Conservation (phyloP, 2,888 invertebrate species). For the Thereva nobilitata region DNA sequence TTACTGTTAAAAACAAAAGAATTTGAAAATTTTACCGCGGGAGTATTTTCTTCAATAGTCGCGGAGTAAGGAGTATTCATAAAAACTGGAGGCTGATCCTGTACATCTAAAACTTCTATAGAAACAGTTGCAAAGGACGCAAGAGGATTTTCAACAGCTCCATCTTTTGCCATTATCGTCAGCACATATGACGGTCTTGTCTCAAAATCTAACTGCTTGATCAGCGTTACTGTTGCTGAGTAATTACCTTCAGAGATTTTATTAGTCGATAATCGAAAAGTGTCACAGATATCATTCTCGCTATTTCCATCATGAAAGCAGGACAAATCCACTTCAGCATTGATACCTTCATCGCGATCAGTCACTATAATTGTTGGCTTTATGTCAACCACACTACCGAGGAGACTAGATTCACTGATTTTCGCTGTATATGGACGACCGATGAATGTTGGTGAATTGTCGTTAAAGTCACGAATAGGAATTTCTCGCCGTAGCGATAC, state of each 20-base stretch:
- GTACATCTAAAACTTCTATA: constrained; percentile 76
- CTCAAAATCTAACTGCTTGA: constrained; percentile 76
- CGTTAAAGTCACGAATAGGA: constrained; percentile 77
- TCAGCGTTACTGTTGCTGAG: constrained; percentile 69
- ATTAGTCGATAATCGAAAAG: constrained; percentile 68
- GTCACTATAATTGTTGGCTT: constrained; percentile 67
- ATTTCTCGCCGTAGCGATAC: constrained; percentile 77
- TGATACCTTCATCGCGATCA: constrained; percentile 73
- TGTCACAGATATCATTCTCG: constrained; percentile 71
- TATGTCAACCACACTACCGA: constrained; percentile 66
- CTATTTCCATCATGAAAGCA: constrained; percentile 64
- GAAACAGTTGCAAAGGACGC: constrained; percentile 73
- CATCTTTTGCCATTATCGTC: constrained; percentile 69
- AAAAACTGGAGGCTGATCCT: constrained; percentile 82
- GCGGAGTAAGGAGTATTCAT: constrained; percentile 79
- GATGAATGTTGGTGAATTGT: constrained; percentile 75
- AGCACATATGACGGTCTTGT: constrained; percentile 73
- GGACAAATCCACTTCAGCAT: constrained; percentile 69
- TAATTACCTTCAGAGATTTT: constrained; percentile 71
- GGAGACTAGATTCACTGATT: constrained; percentile 69
- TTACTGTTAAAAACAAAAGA: constrained; percentile 6
- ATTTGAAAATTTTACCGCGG: constrained; percentile 58
- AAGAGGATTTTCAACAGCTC: constrained; percentile 65
- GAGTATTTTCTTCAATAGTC: constrained; percentile 74
- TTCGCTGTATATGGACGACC: constrained; percentile 74